These are phyloP conservation scores for Trachemys scripta DNA, from an alignment of 2,113 vertebrate species.

Conservation along the genomic window DNA sequence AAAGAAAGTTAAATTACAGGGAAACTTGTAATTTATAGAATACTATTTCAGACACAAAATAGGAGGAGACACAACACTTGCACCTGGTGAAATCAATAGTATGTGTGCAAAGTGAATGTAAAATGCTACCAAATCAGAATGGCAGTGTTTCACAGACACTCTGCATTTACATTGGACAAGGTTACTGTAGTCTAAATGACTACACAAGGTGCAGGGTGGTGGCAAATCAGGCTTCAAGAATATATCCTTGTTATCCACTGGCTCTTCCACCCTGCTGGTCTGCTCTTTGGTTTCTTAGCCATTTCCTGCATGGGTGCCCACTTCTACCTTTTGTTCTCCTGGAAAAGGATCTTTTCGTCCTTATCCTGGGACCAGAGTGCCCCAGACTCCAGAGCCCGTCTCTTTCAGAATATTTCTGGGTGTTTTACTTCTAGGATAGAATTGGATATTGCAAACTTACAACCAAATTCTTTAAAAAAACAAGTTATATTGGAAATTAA, in stretches of 20 bases:
- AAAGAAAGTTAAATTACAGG: background rate
- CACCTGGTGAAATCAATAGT: background rate
- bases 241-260: rapidly evolving
- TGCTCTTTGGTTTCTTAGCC: background rate
- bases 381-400: background rate
- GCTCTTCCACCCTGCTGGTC: background rate
- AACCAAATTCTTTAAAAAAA: constrained; percentile 18
- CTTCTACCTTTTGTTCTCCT: background rate
- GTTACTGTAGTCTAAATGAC: background rate
- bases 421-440: background rate
- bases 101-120: background rate
- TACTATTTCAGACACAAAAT: background rate
- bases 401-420: background rate
- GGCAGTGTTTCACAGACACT: background rate
- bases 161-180: background rate
- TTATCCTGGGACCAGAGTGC: background rate
- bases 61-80: background rate
- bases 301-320: background rate
- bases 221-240: rapidly evolving
- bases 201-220: background rate
- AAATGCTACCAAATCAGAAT: background rate
- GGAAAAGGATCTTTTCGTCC: background rate
- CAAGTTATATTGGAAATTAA: background rate
- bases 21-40: background rate
- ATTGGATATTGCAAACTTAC: background rate